phyloP scores from a whole-genome alignment of 2,797 vertebrate species.

The Thamnophis elegans region DNA sequence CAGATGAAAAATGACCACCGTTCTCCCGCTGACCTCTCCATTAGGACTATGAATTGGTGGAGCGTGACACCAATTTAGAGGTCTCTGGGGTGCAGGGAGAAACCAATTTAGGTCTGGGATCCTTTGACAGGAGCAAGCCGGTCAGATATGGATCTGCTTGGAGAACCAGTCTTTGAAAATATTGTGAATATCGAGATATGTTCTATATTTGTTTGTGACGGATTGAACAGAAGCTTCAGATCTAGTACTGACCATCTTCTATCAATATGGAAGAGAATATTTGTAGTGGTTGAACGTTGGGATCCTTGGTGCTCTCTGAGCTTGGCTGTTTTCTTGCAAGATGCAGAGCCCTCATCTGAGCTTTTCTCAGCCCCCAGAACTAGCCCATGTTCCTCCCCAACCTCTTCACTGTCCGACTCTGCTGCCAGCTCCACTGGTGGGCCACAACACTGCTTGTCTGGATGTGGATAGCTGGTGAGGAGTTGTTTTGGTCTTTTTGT shows the following conservation, averaged over 20 bases:
- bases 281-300: background rate
- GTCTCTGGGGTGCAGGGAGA: slow-evolving; percentile 45
- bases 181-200: background rate
- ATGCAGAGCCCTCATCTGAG: no score
- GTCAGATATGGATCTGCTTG: slow-evolving; percentile 38
- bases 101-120: slow-evolving; percentile 60
- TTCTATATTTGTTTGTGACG: background rate
- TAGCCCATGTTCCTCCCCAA: no score
- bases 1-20: slow-evolving; percentile 60
- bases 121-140: slow-evolving; percentile 46
- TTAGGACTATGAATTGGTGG: slow-evolving; percentile 60
- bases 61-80: slow-evolving; percentile 63
- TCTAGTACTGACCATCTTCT: background rate
- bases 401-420: no score
- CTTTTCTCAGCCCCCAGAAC: no score
- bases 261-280: background rate
- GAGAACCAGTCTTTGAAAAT: slow-evolving; percentile 44
- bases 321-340: no score
- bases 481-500: no score
- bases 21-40: slow-evolving; percentile 68
- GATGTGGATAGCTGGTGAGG: no score
- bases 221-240: background rate
- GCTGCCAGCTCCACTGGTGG: no score
- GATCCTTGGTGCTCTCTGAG: no score
- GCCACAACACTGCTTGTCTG: no score